Conservation (phyloP, 2,113 vertebrate genomes). For the Ceyx cyanopectus region DNA sequence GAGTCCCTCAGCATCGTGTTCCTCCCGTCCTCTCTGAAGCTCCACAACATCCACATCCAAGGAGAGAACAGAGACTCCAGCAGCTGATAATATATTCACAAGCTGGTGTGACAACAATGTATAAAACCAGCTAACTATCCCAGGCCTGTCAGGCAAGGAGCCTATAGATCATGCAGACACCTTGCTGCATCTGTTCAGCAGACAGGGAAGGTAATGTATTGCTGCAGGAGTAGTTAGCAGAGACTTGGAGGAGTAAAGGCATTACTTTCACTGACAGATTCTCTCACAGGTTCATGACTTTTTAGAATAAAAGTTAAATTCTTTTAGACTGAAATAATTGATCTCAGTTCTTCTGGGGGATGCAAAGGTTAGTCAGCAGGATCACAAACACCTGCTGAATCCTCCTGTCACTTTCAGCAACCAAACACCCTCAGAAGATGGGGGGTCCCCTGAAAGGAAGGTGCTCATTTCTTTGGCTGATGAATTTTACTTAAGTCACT, state of each 20-base stretch:
- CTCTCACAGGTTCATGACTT: constrained; percentile 47
- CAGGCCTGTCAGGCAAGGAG: background rate
- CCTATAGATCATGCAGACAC: constrained; percentile 61
- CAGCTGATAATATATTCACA: constrained; percentile 58
- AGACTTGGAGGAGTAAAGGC: constrained; percentile 13
- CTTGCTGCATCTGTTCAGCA: constrained; percentile 21
- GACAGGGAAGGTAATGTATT: constrained; percentile 38
- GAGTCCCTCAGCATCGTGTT: background rate
- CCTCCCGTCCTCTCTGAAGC: background rate
- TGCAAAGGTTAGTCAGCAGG: background rate
- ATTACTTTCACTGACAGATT: constrained; percentile 55
- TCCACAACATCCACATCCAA: background rate
- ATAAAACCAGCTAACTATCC: constrained; percentile 26
- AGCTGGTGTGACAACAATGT: background rate
- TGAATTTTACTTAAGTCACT: background rate
- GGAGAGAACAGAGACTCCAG: constrained; percentile 24
- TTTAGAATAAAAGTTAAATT: constrained; percentile 25
- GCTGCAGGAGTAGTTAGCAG: constrained; percentile 31
- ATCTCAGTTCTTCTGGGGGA: background rate
- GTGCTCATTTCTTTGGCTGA: background rate
- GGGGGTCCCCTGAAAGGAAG: background rate
- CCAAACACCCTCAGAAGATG: background rate
- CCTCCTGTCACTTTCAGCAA: background rate
- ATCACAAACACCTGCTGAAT: background rate
- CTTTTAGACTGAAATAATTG: background rate